Evolutionary conservation across 1,140 invertebrate genomes (phyloP).

Genomic region (Cydia fagiglandana): DNA sequence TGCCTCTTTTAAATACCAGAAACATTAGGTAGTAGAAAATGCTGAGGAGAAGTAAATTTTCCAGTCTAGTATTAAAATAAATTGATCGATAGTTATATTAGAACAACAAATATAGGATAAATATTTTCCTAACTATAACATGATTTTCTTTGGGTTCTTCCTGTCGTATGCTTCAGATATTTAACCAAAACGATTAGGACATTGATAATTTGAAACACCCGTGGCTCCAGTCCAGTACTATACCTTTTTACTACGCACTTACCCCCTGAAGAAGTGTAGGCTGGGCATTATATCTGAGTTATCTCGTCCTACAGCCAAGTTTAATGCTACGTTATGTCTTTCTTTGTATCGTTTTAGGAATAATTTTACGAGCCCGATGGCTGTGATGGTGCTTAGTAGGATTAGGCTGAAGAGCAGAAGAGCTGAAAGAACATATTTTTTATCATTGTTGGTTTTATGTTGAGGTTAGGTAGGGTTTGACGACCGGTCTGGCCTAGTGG

Average conservation of each 20-base stretch:
- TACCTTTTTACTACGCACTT: conserved; percentile 14
- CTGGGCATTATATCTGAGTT: conserved; percentile 26
- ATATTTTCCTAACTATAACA: too few relatives aligned
- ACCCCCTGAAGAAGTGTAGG: conserved; percentile 22
- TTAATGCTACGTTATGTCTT: conserved; percentile 17
- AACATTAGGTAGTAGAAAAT: too few relatives aligned
- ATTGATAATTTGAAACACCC: not conserved
- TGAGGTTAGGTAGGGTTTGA: not conserved
- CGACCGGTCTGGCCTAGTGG: too few relatives aligned
- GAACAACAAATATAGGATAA: too few relatives aligned
- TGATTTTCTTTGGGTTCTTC: too few relatives aligned
- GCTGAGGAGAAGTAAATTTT: too few relatives aligned
- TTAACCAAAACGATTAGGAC: not conserved
- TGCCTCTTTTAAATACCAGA: too few relatives aligned
- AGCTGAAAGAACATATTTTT: conserved; percentile 15
- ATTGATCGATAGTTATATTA: too few relatives aligned
- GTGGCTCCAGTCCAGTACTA: not conserved
- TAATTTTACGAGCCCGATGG: conserved; percentile 6
- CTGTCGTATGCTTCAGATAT: not conserved
- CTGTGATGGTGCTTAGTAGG: not conserved
- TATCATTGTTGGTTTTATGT: not conserved
- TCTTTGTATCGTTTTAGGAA: not conserved
- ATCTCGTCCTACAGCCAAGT: not conserved
- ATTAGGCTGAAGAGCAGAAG: not conserved
- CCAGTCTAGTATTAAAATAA: too few relatives aligned